Evolutionary conservation across 2,113 vertebrate species (phyloP), one percentile per base, ranked within the genome.

Genomic region (Azemiops feae): DNA sequence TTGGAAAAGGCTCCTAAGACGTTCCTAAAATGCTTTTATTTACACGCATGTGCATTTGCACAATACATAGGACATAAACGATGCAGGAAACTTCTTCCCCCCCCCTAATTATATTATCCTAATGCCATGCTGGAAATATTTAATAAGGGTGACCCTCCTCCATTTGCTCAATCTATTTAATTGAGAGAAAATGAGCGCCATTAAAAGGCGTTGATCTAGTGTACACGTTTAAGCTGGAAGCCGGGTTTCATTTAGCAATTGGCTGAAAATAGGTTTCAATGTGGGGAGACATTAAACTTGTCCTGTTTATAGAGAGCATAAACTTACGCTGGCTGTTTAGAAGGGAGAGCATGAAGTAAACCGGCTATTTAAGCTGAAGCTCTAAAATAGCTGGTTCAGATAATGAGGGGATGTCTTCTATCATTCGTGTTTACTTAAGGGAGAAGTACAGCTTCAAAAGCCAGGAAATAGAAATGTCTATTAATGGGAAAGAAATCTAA

Each of bases 351-450:
- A 92, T 94, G 89, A 91, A 53, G 34, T 85, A 96, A 95, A 94
- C 60, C 57, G 52, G 60, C 55, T 94, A 93, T 91, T 89, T 92
- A 95, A 88, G 95, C 89, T 55, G 91, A 94, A 86, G 11, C 89
- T 96, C 89, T 74, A 96, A 97, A 97, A 96, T 92, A 96, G 89
- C 93, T 43, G 94, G 95, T 95, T 90, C 81, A 47, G 93, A 97
- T 69, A 93, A 95, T 52, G 91, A 81, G 92, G 89, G 94, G 94
- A 57, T 97, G 97, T 93, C 81, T 92, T 92, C 89, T 95, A 90
- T 93, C 3, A 0, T 94, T 96, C 91, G 90, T 96, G 87, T 96
- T 97, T 97, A 95, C 90, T 95, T 58, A 95, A 95, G 94, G 89
- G 87, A 88, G 94, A 95, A 52, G 85, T 93, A 85, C 88, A 30